Base-by-base conservation (phyloP, 1,140 invertebrate species). In the Alviniconcha marisindica region DNA sequence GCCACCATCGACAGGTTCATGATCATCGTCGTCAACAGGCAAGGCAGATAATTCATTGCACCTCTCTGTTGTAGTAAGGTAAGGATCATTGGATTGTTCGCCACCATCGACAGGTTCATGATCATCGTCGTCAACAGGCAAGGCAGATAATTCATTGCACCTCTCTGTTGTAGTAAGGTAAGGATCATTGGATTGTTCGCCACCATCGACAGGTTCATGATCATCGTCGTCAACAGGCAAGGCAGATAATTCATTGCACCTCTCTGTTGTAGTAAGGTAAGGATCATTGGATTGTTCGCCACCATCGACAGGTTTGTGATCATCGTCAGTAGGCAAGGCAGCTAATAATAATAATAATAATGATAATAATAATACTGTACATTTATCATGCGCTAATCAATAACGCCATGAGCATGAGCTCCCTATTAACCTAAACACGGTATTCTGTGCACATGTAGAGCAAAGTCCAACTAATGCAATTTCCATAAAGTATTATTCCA, bases 301-400 rank as follows among this genome's bases (percentile, higher is more conserved):
- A 42, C 74, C 28, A 42, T 77, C 28, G 74, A 42, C 74, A 18
- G 74, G 10, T 77, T 77, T 42, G n/a, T 44, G 74, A 31, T 44
- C 28, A 77, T 44, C 18, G 60, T 63, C 44, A n/a, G n/a, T n/a
- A n/a, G n/a, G n/a, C n/a, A n/a, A n/a, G n/a, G n/a, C n/a, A n/a
- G n/a, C n/a, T n/a, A n/a, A n/a, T n/a, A n/a, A n/a, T n/a, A n/a
- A n/a, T n/a, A n/a, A n/a, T n/a, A n/a, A n/a, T n/a, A n/a, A n/a
- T n/a, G n/a, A n/a, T n/a, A n/a, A n/a, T n/a, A n/a, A n/a, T n/a
- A n/a, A n/a, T n/a, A n/a, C n/a, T n/a, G n/a, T n/a, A n/a, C n/a
- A n/a, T n/a, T n/a, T n/a, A n/a, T n/a, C n/a, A n/a, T n/a, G n/a
- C n/a, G n/a, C n/a, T n/a, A n/a, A n/a, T n/a, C n/a, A n/a, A n/a